Base-by-base conservation (phyloP, 2,888 invertebrate genomes). In the Eurytoma adleriae region DNA sequence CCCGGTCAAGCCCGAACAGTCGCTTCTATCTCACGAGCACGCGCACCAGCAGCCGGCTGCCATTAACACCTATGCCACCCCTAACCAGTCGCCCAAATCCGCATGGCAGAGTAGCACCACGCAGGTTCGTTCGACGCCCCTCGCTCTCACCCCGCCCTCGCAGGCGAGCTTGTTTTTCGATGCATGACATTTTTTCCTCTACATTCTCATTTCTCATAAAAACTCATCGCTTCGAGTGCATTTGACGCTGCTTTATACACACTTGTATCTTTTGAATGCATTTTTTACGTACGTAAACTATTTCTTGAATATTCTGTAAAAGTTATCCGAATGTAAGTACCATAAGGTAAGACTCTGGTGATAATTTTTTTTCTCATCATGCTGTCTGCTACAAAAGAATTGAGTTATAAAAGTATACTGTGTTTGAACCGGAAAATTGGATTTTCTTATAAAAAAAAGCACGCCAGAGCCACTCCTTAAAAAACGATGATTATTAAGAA, bases 11-110 rank as follows among this genome's bases (percentile, higher is more conserved):
- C 50, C 76, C 69, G 74, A 79, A 24, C 69, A 69, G 54, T 71
- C 70, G 67, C 75, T 59, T 71, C 71, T 71, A 50, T 52, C 62
- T 57, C 79, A 80, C 71, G 59, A 59, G 75, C 61, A 68, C 50
- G 48, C 10, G 68, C 73, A 79, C 56, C 69, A 79, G 56, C 69
- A 52, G 70, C 48, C 81, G 56, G 83, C 82, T 84, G 83, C 85
- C 86, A 88, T 87, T 87, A 89, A 89, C 87, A 85, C 88, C 84
- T 88, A 52, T 56, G 56, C 76, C 71, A 75, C 88, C 86, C 88
- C 88, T 87, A 90, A 89, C 84, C 90, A 90, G 84, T 90, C 89
- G 86, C 89, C 90, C 87, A 90, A 90, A 90, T 40, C 40, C 40
- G 89, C 90, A 90, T 90, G 90, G 90, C 90, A 90, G 86, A 87